phyloP scores from a whole-genome alignment of 2,797 vertebrate species.

The Capromys pilorides region DNA sequence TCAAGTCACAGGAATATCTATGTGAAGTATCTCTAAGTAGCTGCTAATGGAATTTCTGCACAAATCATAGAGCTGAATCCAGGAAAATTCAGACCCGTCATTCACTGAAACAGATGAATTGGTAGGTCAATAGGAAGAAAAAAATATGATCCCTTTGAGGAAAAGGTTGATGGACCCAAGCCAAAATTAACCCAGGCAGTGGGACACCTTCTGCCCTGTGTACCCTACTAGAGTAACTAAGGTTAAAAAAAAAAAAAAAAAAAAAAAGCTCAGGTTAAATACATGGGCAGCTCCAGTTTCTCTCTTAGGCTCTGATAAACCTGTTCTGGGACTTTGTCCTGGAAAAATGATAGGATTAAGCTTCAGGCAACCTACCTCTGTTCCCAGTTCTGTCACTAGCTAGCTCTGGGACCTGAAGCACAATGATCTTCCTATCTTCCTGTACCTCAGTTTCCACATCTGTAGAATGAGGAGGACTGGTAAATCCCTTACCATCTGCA shows the following conservation, averaged over 20 bases:
- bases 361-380: background rate
- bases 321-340: background rate
- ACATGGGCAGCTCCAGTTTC: background rate
- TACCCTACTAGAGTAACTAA: background rate
- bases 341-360: conserved; percentile 5
- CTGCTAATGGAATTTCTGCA: conserved; percentile 18
- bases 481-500: background rate
- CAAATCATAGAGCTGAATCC: background rate
- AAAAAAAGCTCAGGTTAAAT: background rate
- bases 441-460: conserved; percentile 21
- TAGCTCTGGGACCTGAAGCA: conserved; percentile 26
- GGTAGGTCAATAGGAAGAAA: conserved; percentile 5
- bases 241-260: background rate
- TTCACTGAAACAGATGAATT: conserved; percentile 24
- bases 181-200: background rate
- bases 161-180: background rate
- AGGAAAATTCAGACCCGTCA: conserved; percentile 18
- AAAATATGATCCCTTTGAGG: background rate
- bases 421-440: background rate
- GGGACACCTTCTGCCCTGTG: background rate
- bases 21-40: background rate
- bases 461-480: background rate
- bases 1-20: background rate
- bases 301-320: conserved; percentile 3
- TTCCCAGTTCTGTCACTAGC: conserved; percentile 37